Conservation (phyloP, 2,888 invertebrate species). For the Apotomis turbidana region DNA sequence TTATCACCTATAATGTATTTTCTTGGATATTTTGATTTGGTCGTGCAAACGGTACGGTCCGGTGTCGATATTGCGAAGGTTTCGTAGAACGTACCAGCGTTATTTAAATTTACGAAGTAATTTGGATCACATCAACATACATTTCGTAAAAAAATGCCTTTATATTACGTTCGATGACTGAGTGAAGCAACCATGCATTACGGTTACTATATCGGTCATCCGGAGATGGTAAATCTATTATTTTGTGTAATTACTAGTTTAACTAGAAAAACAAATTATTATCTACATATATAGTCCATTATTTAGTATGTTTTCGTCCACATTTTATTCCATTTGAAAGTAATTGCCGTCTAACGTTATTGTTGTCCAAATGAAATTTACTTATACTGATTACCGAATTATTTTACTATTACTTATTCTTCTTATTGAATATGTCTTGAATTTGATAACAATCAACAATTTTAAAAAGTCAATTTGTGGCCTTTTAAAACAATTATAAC, state of each 20-base stretch:
- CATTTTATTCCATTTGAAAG: constrained; percentile 77
- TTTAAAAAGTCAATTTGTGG: constrained; percentile 68
- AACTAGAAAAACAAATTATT: constrained; percentile 64
- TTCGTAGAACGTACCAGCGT: neutral
- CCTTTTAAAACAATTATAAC: constrained; percentile 62
- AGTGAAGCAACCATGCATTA: constrained; percentile 5
- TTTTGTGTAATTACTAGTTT: constrained; percentile 69
- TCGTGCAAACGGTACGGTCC: constrained; percentile 4
- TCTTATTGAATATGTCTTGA: constrained; percentile 29
- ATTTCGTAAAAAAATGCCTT: constrained; percentile 5
- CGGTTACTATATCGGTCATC: neutral
- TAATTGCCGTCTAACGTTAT: constrained; percentile 76
- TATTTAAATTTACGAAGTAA: neutral
- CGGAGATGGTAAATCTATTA: constrained; percentile 47
- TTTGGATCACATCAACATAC: neutral
- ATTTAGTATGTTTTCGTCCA: constrained; percentile 80
- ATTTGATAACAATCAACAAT: constrained; percentile 42
- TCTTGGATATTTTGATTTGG: neutral
- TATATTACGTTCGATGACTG: neutral
- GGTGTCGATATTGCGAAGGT: neutral
- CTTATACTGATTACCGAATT: constrained; percentile 63
- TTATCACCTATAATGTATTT: too few species aligned
- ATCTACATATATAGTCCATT: constrained; percentile 76
- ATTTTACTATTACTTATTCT: constrained; percentile 55
- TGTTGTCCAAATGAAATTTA: constrained; percentile 73